Conservation (phyloP, 2,113 vertebrate genomes). For the Festucalex cinctus region DNA sequence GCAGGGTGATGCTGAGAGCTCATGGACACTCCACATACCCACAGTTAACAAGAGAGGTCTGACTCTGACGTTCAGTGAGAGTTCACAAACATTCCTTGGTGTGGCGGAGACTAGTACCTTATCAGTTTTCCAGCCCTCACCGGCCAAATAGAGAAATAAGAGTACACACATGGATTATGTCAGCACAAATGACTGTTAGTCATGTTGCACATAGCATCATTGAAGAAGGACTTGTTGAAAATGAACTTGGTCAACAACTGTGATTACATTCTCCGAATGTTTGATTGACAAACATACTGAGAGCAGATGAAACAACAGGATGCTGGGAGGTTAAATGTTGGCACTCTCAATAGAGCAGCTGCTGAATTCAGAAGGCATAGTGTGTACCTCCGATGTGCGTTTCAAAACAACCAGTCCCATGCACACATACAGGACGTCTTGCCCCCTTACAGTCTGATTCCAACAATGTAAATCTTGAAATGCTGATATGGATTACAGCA, state of each 20-base stretch:
- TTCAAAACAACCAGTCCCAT: conserved; percentile 37
- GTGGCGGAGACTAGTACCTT: conserved; percentile 48
- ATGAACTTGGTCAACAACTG: conserved; percentile 27
- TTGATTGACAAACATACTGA: conserved; percentile 48
- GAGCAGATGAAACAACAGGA: conserved; percentile 40
- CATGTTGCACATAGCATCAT: conserved; percentile 9
- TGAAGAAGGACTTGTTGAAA: conserved; percentile 15
- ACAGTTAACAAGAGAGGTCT: conserved; percentile 52
- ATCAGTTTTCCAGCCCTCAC: conserved; percentile 48
- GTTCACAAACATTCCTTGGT: conserved; percentile 63
- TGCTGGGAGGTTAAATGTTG: conserved; percentile 43
- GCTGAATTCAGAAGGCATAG: conserved; percentile 55
- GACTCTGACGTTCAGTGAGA: conserved; percentile 43
- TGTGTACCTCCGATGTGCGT: conserved; percentile 48
- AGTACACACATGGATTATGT: conserved; percentile 18
- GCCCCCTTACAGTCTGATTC: conserved; percentile 34
- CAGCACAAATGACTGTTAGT: conserved; percentile 13
- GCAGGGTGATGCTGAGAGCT: conserved; percentile 48
- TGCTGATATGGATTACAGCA: conserved; percentile 15
- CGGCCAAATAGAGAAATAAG: conserved; percentile 19
- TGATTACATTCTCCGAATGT: conserved; percentile 17
- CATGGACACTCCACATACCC: conserved; percentile 53
- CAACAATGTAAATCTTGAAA: conserved; percentile 32
- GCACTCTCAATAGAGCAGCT: conserved; percentile 44
- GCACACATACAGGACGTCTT: conserved; percentile 57